Evolutionary conservation across 2,888 invertebrate species (phyloP).

Genomic region (Cataglyphis livida): DNA sequence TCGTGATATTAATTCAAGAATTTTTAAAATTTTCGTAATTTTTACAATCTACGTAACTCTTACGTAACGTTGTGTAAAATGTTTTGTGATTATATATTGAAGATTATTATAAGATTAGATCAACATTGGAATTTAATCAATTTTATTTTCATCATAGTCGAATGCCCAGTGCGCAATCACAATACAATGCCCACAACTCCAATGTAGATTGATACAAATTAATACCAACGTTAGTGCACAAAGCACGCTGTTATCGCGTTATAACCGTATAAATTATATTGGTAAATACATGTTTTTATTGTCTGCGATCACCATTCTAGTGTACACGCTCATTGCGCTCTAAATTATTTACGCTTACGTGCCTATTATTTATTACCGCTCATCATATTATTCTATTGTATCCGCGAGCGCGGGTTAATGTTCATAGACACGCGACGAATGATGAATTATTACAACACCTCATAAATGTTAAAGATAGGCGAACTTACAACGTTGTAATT

Average conservation of each 20-base stretch:
- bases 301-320: conserved; percentile 30
- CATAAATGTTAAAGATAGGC: conserved; percentile 38
- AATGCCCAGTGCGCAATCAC: conserved; percentile 23
- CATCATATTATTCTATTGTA: conserved; percentile 45
- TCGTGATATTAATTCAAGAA: neutral
- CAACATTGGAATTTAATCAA: conserved; percentile 24
- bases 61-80: neutral
- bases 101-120: conserved; percentile 9
- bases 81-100: neutral
- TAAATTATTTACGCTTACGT: conserved; percentile 42
- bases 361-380: conserved; percentile 38
- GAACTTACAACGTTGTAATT: conserved; percentile 38
- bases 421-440: conserved; percentile 41
- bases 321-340: conserved; percentile 2
- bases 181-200: conserved; percentile 24
- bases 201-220: conserved; percentile 14
- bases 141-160: neutral
- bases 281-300: conserved; percentile 30
- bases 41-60: neutral
- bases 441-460: conserved; percentile 30
- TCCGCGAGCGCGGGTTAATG: conserved; percentile 24
- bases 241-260: conserved; percentile 18
- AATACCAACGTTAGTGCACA: conserved; percentile 14
- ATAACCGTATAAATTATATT: conserved; percentile 36
- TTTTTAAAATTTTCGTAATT: neutral